Percentiles rank a stretch among this genome's conserved stretches.
phyloP scores from a whole-genome alignment of 1,140 invertebrate genomes.

The Drosophila sp. region DNA sequence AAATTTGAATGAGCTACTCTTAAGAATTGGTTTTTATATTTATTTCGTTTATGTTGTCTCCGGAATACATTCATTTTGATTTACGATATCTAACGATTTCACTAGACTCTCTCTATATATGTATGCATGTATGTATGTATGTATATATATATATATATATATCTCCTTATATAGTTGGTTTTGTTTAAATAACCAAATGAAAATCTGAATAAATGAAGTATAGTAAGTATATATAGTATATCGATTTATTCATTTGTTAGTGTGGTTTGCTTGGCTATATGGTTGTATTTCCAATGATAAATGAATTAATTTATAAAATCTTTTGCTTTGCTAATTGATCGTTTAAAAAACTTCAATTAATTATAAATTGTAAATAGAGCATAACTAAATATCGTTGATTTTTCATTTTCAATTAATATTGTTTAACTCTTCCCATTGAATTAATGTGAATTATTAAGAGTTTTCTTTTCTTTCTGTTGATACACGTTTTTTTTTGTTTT shows the following conservation, averaged over 20 bases:
- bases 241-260: conserved; percentile 19
- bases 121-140: conserved; percentile 19
- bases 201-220: conserved; percentile 49
- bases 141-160: conserved; percentile 16
- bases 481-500: background rate
- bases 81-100: conserved; percentile 32
- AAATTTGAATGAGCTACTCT: conserved; percentile 77
- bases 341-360: conserved; percentile 71
- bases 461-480: too few relatives aligned
- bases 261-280: conserved; percentile 43
- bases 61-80: conserved; percentile 46
- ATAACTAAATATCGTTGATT: conserved; percentile 74
- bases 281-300: conserved; percentile 44
- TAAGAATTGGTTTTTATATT: conserved; percentile 40
- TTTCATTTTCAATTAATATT: conserved; percentile 27
- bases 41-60: background rate
- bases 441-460: conserved; percentile 22
- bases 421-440: conserved; percentile 13
- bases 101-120: conserved; percentile 25
- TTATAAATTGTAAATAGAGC: conserved; percentile 75
- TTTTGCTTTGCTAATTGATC: conserved; percentile 50
- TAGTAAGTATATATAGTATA: background rate
- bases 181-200: conserved; percentile 33
- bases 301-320: conserved; percentile 71
- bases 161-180: conserved; percentile 27